Evolutionary conservation across 2,888 invertebrate species (phyloP).

Genomic region (Bombylius discolor): DNA sequence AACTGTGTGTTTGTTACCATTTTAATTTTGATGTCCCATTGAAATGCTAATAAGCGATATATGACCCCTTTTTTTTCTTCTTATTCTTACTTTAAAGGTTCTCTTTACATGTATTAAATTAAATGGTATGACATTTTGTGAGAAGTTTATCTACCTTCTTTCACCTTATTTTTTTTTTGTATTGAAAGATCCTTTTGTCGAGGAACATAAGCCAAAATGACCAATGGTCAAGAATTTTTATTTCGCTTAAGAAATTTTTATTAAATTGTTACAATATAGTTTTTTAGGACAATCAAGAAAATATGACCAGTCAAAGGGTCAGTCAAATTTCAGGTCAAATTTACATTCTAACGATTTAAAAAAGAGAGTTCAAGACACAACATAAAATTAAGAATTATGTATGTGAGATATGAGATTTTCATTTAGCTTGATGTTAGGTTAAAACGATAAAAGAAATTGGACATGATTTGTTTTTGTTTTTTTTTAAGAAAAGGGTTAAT

Average conservation of each 20-base stretch:
- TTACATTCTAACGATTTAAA: too few relatives aligned
- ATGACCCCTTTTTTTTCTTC: not conserved
- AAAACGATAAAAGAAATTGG: too few relatives aligned
- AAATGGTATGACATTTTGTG: not conserved
- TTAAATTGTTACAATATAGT: conserved; percentile 5
- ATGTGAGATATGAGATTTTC: too few relatives aligned
- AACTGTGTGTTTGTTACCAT: conserved; percentile 9
- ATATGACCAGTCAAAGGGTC: conserved; percentile 9
- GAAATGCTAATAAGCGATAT: conserved; percentile 7
- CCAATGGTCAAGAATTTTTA: not conserved
- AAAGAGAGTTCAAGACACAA: too few relatives aligned
- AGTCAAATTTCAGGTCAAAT: not conserved
- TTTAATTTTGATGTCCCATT: conserved; percentile 12
- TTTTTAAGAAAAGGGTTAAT: too few relatives aligned
- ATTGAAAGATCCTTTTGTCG: not conserved
- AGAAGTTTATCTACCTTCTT: not conserved
- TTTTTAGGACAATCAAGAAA: conserved; percentile 6
- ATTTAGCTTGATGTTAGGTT: too few relatives aligned
- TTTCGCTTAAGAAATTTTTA: not conserved
- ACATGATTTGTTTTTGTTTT: too few relatives aligned
- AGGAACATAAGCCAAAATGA: not conserved
- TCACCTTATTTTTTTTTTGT: not conserved
- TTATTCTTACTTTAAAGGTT: too few relatives aligned
- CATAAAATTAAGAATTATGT: too few relatives aligned
- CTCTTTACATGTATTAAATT: too few relatives aligned